Evolutionary conservation across 2,113 vertebrate species (phyloP).

Genomic region (Silurus glanis): DNA sequence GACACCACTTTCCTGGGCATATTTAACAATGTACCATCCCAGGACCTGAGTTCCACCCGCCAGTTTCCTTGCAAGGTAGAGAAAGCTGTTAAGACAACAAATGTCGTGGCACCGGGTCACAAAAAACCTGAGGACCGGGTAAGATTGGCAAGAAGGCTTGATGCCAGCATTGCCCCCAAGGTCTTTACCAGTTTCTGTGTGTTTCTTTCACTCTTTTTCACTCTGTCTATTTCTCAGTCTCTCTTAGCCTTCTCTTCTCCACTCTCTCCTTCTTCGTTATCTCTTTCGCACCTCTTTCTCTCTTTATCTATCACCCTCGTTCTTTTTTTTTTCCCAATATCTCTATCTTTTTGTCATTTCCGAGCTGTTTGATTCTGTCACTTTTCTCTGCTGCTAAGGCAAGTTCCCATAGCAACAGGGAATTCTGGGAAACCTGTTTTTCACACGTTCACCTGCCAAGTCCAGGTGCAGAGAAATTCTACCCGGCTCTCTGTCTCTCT

Average conservation of each 20-base stretch:
- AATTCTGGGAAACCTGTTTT: conserved; percentile 29
- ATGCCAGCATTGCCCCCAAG: background rate
- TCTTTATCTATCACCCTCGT: background rate
- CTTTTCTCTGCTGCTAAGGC: background rate
- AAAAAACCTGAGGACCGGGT: background rate
- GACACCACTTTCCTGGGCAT: background rate
- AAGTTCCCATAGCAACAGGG: conserved; percentile 22
- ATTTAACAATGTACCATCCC: background rate
- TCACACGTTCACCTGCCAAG: conserved; percentile 18
- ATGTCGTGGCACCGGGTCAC: no score
- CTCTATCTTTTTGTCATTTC: background rate
- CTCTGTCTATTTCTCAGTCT: background rate
- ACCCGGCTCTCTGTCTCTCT: background rate
- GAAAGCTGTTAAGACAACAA: background rate
- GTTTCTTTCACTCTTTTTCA: background rate
- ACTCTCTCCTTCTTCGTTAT: background rate
- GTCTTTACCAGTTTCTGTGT: background rate
- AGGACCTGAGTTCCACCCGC: background rate
- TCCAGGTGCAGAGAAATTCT: conserved; percentile 21
- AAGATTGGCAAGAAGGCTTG: background rate
- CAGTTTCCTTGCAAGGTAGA: background rate
- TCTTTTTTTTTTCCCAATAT: no score
- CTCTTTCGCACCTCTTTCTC: background rate
- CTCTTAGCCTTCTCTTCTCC: background rate
- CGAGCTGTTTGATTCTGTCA: background rate